Evolutionary conservation across 1,140 invertebrate species (phyloP), one percentile per base, ranked within the genome.

Genomic region (Leptestheria dahalacensis): DNA sequence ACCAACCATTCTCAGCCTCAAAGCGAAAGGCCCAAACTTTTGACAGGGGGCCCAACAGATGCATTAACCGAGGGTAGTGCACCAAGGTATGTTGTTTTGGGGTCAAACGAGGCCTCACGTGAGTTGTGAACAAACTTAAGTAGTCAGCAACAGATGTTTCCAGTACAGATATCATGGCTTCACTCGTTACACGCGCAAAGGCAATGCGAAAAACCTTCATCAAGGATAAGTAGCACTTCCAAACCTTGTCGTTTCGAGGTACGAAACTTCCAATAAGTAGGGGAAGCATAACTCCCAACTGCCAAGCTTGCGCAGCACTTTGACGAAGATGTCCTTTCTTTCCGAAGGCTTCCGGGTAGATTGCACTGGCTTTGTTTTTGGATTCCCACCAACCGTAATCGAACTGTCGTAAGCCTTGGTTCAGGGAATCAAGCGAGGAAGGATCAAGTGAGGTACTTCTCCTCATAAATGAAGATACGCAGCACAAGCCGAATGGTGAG

Each of bases 381-480:
- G 33, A 20, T 59, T 61, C 60, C 21, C 20, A 24, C 3, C 41
- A 47, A 12, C 60, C 60, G 47, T 61, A 61, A 18, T 46, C 9
- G 46, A 20, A 61, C 26, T 48, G 29, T 18, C 2, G 11, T 24
- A 61, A 41, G 3, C 57, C 46, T n/a, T 57, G 46, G 47, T 61
- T 61, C 21, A 61, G 24, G 12, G 41, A 18, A 3, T 61, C 41
- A 24, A 61, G 23, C n/a, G n/a, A n/a, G n/a, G n/a, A n/a, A n/a
- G n/a, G n/a, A n/a, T n/a, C n/a, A n/a, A n/a, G 60, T 59, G 26
- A 61, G 48, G 46, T 41, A 57, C 60, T 57, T 61, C 23, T 25
- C 24, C 21, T 15, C 46, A 21, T 48, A 46, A 24, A 61, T 57
- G 18, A 41, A 60, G 23, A 23, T 23, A 18, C 33, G 18, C 23